These are phyloP conservation scores for Cephus sareptanus DNA, from an alignment of 2,888 invertebrate genomes.

Conservation along the genomic window DNA sequence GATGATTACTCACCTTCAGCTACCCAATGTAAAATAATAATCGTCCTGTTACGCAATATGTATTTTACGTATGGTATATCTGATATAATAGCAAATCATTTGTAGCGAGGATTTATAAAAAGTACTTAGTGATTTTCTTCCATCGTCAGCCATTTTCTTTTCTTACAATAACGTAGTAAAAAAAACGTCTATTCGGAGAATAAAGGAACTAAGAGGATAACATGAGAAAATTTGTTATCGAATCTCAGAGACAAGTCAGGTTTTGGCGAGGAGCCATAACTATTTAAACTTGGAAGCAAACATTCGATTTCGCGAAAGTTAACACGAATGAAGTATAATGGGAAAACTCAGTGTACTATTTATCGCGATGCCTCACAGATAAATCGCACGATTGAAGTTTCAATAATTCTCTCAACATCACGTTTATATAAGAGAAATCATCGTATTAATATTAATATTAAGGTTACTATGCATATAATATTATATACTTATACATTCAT, in stretches of 20 bases:
- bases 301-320: conserved; percentile 22
- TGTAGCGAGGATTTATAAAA: too few relatives aligned
- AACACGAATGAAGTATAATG: conserved; percentile 11
- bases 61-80: too few relatives aligned
- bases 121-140: background rate
- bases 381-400: conserved; percentile 33
- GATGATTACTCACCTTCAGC: background rate
- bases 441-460: too few relatives aligned
- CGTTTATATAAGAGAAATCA: too few relatives aligned
- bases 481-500: background rate
- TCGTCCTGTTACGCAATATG: too few relatives aligned
- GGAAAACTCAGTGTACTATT: background rate
- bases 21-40: background rate
- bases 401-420: conserved; percentile 15
- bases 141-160: background rate
- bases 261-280: conserved; percentile 27
- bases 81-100: too few relatives aligned
- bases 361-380: conserved; percentile 21
- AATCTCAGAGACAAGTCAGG: background rate
- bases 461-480: too few relatives aligned
- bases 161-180: background rate
- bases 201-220: conserved; percentile 11
- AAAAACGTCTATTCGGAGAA: background rate
- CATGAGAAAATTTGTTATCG: conserved; percentile 19
- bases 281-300: conserved; percentile 32